Conservation (phyloP, 2,113 vertebrate species). For the Triplophysa dalaica region DNA sequence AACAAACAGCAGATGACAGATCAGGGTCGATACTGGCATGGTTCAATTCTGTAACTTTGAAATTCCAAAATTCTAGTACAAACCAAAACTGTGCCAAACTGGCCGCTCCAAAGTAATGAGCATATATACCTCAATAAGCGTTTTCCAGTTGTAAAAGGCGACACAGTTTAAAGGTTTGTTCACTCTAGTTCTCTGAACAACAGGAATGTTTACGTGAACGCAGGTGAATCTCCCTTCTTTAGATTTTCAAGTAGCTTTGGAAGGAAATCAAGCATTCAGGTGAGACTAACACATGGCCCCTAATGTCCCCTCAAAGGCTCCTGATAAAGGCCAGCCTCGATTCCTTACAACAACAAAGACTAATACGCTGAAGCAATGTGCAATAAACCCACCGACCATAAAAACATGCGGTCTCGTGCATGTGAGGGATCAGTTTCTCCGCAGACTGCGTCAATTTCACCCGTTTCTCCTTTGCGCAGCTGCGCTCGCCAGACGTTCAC, state of each 20-base stretch:
- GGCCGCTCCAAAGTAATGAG: too few relatives aligned
- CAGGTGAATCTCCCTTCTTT: background rate
- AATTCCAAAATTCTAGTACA: too few relatives aligned
- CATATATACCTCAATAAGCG: too few relatives aligned
- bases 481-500: conserved; percentile 5
- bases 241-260: conserved; percentile 16
- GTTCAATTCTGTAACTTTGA: conserved; percentile 39
- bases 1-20: too few relatives aligned
- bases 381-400: background rate
- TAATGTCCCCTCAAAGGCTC: conserved; percentile 27
- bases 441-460: background rate
- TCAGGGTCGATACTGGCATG: too few relatives aligned
- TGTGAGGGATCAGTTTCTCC: background rate
- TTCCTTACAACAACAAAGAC: conserved; percentile 9
- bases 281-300: conserved; percentile 29
- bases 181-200: background rate
- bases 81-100: too few relatives aligned
- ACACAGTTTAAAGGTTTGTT: background rate
- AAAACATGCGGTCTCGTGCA: background rate
- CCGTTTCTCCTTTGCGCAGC: conserved; percentile 23
- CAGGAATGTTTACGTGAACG: background rate
- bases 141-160: background rate
- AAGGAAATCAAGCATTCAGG: conserved; percentile 17
- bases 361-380: background rate
- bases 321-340: conserved; percentile 23